Base-by-base conservation (phyloP, 1,140 invertebrate genomes). In the Carcinoscorpius rotundicauda region DNA sequence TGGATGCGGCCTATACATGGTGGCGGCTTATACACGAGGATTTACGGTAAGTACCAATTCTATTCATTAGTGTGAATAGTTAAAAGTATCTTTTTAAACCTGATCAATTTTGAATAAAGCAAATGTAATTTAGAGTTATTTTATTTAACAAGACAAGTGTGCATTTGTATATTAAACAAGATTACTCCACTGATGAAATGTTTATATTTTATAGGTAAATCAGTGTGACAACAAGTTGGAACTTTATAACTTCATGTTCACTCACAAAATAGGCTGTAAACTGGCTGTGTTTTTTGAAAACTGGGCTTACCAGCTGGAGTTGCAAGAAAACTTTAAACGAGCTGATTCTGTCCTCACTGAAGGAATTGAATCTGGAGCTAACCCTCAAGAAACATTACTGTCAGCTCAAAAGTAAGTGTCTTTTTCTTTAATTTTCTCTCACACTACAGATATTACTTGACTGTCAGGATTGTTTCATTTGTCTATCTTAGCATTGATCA, bases 21-120 rank as follows among this genome's bases (percentile, higher is more conserved):
- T n/a, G n/a, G n/a, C n/a, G n/a, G n/a, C n/a, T n/a, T n/a, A n/a
- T n/a, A n/a, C n/a, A n/a, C n/a, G n/a, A n/a, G n/a, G n/a, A n/a
- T n/a, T n/a, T n/a, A n/a, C n/a, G n/a, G n/a, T n/a, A 29, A 29
- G 29, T 29, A 29, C 29, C 29, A 29, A 29, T 29, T 29, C 29
- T 29, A 29, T 29, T 29, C 29, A 29, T 29, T 29, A 29, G 29
- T 29, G 29, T 29, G 29, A 29, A 29, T 29, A 29, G 29, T 29
- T 29, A 29, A 29, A 29, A 29, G 0, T 29, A 29, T 29, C 29
- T 29, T 29, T 29, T 29, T 29, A 29, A 29, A 29, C 2, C 29
- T 29, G 29, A 29, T 29, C 29, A 29, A 29, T 29, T 29, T 29
- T 29, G 29, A 29, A 29, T 29, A 29, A 57, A 57, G 90, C 93